Conservation (phyloP, 2,113 vertebrate genomes). For the Etheostoma cragini region DNA sequence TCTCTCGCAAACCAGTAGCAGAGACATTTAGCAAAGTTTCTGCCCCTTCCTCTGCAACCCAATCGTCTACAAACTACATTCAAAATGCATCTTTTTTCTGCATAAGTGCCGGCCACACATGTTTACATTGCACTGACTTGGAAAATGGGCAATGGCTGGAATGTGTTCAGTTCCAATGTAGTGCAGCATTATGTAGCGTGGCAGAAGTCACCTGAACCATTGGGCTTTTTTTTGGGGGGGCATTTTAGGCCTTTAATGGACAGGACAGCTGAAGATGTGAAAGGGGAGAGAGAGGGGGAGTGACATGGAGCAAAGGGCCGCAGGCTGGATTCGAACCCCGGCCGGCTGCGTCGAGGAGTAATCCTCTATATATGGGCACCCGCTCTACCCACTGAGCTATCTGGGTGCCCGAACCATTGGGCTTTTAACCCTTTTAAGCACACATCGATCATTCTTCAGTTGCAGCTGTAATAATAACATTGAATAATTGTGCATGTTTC, state of each 20-base stretch:
- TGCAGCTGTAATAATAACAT: background rate
- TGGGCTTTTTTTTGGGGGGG: too few relatives aligned
- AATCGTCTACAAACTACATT: background rate
- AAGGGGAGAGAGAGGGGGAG: too few relatives aligned
- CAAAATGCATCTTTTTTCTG: background rate
- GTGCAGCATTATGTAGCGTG: background rate
- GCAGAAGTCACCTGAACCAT: background rate
- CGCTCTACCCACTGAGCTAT: too few relatives aligned
- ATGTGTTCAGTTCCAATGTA: background rate
- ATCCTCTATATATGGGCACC: too few relatives aligned
- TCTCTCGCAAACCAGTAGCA: background rate
- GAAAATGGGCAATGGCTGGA: too few relatives aligned
- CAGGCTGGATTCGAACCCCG: too few relatives aligned
- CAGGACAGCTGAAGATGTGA: too few relatives aligned
- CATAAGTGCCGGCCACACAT: background rate
- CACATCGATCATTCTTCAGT: background rate
- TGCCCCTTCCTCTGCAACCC: background rate
- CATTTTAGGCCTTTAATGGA: too few relatives aligned
- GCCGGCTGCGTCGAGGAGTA: too few relatives aligned
- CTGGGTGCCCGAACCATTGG: too few relatives aligned
- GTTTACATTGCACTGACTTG: background rate
- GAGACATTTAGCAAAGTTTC: constrained; percentile 8
- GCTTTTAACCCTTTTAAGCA: too few relatives aligned
- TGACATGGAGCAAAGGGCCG: too few relatives aligned
- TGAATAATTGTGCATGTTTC: background rate